Conservation (phyloP, 2,797 vertebrate genomes). For the Cygnus olor region DNA sequence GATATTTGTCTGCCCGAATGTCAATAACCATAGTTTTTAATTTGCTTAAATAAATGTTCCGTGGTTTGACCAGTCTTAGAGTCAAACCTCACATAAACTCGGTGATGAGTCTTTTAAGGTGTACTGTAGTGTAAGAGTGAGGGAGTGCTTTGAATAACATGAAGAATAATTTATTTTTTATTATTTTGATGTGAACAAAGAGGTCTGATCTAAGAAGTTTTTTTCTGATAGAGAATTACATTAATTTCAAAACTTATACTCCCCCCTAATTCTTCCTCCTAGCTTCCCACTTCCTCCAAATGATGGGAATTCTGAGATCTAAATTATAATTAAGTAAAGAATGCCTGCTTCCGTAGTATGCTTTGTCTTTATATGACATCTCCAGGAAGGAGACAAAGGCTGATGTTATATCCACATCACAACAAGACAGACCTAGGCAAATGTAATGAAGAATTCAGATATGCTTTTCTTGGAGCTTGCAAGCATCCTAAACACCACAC, state of each 20-base stretch:
- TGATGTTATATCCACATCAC: neutral
- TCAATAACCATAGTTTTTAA: neutral
- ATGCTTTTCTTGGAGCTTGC: neutral
- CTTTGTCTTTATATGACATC: neutral
- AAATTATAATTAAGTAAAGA: neutral
- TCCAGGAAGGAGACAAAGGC: neutral
- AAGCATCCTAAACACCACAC: neutral
- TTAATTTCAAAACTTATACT: neutral
- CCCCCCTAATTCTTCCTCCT: neutral
- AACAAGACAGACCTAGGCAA: neutral
- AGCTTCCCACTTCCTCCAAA: neutral
- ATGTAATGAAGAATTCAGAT: neutral
- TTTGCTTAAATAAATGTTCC: constrained; percentile 13
- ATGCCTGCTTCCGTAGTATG: neutral
- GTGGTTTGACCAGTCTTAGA: neutral
- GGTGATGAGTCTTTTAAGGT: neutral
- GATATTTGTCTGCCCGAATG: neutral
- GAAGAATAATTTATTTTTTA: neutral
- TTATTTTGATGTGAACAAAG: neutral
- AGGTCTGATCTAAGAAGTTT: neutral
- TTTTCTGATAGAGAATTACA: neutral
- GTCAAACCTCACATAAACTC: neutral
- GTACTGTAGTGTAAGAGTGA: neutral
- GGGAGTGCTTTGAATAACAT: neutral
- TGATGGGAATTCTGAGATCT: neutral